phyloP scores from a whole-genome alignment of 2,797 vertebrate genomes.

The Serranus cabrilla region DNA sequence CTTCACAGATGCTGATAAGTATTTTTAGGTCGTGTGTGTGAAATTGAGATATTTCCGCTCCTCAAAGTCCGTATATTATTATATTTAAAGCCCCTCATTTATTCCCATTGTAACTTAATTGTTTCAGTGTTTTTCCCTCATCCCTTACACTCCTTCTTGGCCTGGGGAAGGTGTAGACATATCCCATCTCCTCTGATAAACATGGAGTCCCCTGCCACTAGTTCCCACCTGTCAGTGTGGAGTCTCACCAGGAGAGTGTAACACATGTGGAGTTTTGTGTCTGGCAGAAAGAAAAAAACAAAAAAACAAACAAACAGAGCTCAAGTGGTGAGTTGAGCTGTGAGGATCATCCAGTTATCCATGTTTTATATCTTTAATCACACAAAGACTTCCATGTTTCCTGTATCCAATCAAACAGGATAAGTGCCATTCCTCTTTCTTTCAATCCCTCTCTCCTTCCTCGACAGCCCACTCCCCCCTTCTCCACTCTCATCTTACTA shows the following conservation, averaged over 20 bases:
- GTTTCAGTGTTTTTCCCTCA: not conserved
- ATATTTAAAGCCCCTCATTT: not conserved
- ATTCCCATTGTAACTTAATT: not conserved
- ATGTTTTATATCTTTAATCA: slow-evolving; percentile 10
- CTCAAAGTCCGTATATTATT: not conserved
- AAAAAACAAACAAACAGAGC: not conserved
- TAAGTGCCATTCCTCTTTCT: slow-evolving; percentile 36
- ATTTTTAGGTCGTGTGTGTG: not conserved
- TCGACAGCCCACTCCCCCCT: slow-evolving; percentile 16
- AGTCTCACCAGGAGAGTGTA: slow-evolving; percentile 13
- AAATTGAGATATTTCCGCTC: slow-evolving; percentile 1
- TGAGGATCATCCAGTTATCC: not conserved
- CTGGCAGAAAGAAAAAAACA: not conserved
- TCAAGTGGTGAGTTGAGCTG: slow-evolving; percentile 14
- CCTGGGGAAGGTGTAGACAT: not conserved
- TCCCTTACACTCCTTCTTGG: not conserved
- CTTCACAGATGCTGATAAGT: not conserved
- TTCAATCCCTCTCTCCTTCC: not conserved
- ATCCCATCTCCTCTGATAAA: slow-evolving; percentile 7
- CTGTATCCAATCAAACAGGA: slow-evolving; percentile 17
- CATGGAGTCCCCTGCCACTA: not conserved
- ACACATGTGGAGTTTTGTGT: slow-evolving; percentile 8
- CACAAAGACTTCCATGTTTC: not conserved
- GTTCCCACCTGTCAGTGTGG: slow-evolving; percentile 20
- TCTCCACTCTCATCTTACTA: slow-evolving; percentile 25